Conservation (phyloP, 2,113 vertebrate species). For the Aphelocoma coerulescens region DNA sequence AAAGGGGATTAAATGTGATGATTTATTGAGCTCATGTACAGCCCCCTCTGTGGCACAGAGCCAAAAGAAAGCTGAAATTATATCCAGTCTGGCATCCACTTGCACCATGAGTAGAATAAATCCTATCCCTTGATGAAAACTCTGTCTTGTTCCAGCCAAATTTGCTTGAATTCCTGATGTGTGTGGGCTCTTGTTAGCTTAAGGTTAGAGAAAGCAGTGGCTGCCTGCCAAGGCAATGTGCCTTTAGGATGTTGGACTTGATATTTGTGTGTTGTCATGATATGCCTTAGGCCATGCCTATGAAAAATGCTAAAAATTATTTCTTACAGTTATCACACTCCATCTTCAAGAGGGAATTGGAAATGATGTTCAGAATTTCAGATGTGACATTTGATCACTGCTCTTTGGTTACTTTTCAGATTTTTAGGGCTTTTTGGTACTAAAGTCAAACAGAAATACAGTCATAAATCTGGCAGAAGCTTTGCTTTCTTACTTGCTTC, state of each 20-base stretch:
- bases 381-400: background rate
- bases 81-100: background rate
- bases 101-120: background rate
- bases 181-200: background rate
- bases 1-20: background rate
- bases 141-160: background rate
- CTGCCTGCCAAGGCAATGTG: background rate
- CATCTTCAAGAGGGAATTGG: background rate
- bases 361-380: background rate
- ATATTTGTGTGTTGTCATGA: background rate
- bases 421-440: background rate
- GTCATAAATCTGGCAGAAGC: background rate
- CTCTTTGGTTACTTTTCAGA: background rate
- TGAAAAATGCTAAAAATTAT: background rate
- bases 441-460: background rate
- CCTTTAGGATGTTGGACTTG: background rate
- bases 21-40: background rate
- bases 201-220: background rate
- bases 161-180: background rate
- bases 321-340: background rate
- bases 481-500: background rate
- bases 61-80: background rate
- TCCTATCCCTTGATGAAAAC: background rate
- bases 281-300: background rate
- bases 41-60: background rate